Percentiles rank a stretch among this genome's conserved stretches.
Evolutionary conservation across 2,797 vertebrate genomes (phyloP).

Genomic region (Rhinoraja longicauda): DNA sequence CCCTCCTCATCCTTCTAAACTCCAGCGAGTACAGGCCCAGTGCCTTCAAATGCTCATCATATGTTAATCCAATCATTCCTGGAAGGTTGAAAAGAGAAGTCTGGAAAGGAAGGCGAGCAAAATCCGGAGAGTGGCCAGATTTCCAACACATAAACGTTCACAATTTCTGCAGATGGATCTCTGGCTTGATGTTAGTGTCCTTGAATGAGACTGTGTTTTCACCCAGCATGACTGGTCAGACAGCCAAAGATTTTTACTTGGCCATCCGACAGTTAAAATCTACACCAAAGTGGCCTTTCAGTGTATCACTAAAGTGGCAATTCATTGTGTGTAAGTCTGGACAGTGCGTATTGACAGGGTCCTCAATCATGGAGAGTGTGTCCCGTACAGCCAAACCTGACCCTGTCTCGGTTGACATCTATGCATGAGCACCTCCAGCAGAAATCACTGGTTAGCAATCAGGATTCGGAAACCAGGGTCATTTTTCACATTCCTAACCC

Average conservation of each 20-base stretch:
- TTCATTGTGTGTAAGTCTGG: not conserved
- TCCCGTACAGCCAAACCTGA: slow-evolving; percentile 17
- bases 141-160: no score
- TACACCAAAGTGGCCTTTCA: not conserved
- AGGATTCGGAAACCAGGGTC: slow-evolving; percentile 9
- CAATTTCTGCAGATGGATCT: no score
- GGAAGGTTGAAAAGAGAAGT: no score
- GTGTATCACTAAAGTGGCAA: not conserved
- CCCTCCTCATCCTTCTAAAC: no score
- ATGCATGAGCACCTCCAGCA: slow-evolving; percentile 18
- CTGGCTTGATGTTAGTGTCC: not conserved
- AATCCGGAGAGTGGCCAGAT: no score
- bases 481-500: slow-evolving; percentile 30
- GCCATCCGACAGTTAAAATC: not conserved
- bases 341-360: not conserved
- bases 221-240: not conserved
- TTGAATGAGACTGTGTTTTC: not conserved
- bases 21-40: no score
- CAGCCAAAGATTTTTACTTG: not conserved
- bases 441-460: slow-evolving; percentile 8
- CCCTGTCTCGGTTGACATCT: not conserved
- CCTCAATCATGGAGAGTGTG: slow-evolving; percentile 10
- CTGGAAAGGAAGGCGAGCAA: no score
- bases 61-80: no score
- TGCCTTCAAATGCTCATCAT: no score